Base-by-base conservation (phyloP, 2,888 invertebrate genomes). In the Plutella xylostella region DNA sequence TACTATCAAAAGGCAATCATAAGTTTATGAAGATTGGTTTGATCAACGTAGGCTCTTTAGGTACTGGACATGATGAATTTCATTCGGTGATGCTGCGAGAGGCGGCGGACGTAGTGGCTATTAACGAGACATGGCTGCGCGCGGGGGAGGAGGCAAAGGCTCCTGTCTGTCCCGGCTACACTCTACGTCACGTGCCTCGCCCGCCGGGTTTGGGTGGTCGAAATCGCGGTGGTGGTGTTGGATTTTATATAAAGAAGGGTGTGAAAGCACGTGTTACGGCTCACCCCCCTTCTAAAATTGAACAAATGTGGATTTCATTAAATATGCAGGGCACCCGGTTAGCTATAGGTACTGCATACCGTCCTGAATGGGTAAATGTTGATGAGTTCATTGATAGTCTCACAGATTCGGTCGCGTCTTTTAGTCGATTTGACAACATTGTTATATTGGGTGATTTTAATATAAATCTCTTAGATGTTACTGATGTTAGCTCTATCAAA, bases 171-270 rank as follows among this genome's bases (percentile, higher is more conserved):
- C 30, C 30, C 30, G 30, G 30, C 4, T 30, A 30, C n/a, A 11
- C 12, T 4, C 6, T 30, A 3, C 30, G 30, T 12, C 30, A n/a
- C n/a, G 30, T 14, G 4, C 30, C 30, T 11, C 30, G 30, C 12
- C 30, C 30, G 30, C 4, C 43, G 54, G 52, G 47, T 51, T 60
- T 58, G 49, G n/a, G n/a, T n/a, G n/a, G 43, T 21, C 34, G 45
- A 35, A 34, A 45, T 38, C 34, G 40, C 28, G 19, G 35, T 39
- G 45, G 30, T 4, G 30, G 30, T n/a, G 4, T 30, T n/a, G 30
- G 30, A 14, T 30, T 30, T 14, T 30, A 30, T 14, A 30, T 30
- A 7, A 11, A 14, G 4, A 49, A 45, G 42, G 38, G n/a, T 39
- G 12, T 14, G 4, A 19, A 22, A n/a, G 15, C n/a, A 37, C 22